Base-by-base conservation (phyloP, 2,888 invertebrate species). In the Lydus trimaculatus region DNA sequence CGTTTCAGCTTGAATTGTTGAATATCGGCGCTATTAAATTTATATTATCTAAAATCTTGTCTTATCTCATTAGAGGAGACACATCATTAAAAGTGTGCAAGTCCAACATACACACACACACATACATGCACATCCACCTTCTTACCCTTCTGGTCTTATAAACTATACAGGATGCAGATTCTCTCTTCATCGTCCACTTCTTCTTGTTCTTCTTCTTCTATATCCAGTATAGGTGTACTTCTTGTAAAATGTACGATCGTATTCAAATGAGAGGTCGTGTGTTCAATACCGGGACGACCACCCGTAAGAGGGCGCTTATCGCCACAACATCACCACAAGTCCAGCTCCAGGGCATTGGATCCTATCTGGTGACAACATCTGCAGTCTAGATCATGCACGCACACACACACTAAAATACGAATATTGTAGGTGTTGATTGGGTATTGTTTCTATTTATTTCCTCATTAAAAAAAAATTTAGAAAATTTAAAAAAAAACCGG, bases 321-420 rank as follows among this genome's bases (percentile, higher is more conserved):
- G 76, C 76, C 70, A n/a, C n/a, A 71, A 75, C 78, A 81, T 83
- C 83, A 82, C 80, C 81, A 76, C 76, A 79, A 78, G 79, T 73
- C 74, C 76, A 43, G 77, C 76, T 75, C 74, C 76, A 73, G 77
- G 77, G 72, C 73, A 77, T 62, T 69, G 71, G 67, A 63, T 66
- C 71, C 78, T 84, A 85, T 85, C 85, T 85, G 85, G 85, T 84
- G 85, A 85, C 85, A 85, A 85, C 80, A 85, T 85, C 85, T 84
- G 76, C 83, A 82, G 84, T 84, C 84, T 84, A 84, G 84, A 85
- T 85, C 84, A 84, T 83, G 83, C 81, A 79, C 81, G 83, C 83
- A 82, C 84, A 48, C 20, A 17, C 83, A n/a, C 3, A 5, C 5
- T 9, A 6, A n/a, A 17, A 4, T 83, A 81, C 78, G 81, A 81